Evolutionary conservation across 2,797 vertebrate genomes (phyloP).

Genomic region (Poeciliopsis presidionis): DNA sequence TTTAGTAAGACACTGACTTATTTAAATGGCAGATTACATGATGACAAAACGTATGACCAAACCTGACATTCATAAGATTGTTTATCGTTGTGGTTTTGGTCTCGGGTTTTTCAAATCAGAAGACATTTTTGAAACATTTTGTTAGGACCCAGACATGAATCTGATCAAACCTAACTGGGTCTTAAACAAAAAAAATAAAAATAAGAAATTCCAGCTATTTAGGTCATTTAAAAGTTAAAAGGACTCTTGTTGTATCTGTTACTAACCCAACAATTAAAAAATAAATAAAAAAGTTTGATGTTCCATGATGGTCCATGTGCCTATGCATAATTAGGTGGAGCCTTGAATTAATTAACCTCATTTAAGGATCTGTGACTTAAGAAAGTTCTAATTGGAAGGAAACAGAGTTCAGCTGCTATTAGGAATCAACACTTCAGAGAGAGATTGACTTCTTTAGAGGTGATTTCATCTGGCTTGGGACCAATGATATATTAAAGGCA

Average conservation of each 20-base stretch:
- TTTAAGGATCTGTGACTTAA: conserved; percentile 3
- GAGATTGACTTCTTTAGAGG: conserved; percentile 34
- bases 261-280: not conserved
- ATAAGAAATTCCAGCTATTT: not conserved
- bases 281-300: not conserved
- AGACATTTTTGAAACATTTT: no score
- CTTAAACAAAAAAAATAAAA: not conserved
- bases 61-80: no score
- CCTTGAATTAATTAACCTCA: conserved; percentile 20
- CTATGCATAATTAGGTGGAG: not conserved
- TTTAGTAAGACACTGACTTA: no score
- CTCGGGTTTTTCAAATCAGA: no score
- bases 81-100: no score
- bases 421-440: conserved; percentile 21
- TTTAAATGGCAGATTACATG: not conserved
- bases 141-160: not conserved
- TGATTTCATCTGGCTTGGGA: conserved; percentile 30
- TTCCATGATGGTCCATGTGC: not conserved
- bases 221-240: not conserved
- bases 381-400: conserved; percentile 7
- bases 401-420: conserved; percentile 8
- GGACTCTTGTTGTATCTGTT: not conserved
- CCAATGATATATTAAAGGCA: conserved; percentile 29
- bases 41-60: no score
- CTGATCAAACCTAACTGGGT: not conserved